These are phyloP conservation scores for Synergus japonicus DNA, from an alignment of 2,888 invertebrate genomes.

Conservation along the genomic window DNA sequence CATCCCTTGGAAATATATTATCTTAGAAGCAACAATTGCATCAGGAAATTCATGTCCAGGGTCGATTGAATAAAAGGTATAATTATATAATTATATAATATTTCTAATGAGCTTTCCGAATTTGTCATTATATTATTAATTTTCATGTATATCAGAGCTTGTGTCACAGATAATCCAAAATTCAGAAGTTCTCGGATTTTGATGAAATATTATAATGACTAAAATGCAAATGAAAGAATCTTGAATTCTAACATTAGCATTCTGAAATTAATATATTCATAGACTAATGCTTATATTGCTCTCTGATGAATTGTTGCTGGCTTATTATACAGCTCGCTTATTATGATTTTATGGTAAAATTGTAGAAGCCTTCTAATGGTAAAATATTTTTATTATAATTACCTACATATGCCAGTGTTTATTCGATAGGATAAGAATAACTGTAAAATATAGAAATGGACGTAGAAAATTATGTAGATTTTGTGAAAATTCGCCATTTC, in stretches of 20 bases:
- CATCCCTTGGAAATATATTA: background rate
- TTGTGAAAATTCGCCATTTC: conserved; percentile 13
- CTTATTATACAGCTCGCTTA: background rate
- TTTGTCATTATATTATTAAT: background rate
- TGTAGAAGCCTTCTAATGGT: background rate
- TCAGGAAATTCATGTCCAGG: background rate
- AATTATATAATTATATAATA: too few relatives aligned
- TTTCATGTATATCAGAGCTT: background rate
- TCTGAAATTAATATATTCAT: background rate
- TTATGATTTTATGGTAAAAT: background rate
- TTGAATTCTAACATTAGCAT: background rate
- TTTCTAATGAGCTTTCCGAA: background rate
- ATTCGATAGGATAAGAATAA: background rate
- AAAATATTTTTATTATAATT: conserved; percentile 4
- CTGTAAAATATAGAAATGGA: background rate
- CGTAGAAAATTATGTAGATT: background rate
- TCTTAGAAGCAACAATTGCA: background rate
- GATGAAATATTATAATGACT: background rate
- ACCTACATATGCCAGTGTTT: background rate
- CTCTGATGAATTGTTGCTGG: background rate
- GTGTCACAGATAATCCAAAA: background rate
- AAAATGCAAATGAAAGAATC: background rate
- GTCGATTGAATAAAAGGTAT: background rate
- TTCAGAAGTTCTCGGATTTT: background rate
- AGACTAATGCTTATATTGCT: background rate